Percentiles rank a stretch among this genome's conserved stretches.
Conservation (phyloP, 2,113 vertebrate genomes). For the Prunella himalayana region DNA sequence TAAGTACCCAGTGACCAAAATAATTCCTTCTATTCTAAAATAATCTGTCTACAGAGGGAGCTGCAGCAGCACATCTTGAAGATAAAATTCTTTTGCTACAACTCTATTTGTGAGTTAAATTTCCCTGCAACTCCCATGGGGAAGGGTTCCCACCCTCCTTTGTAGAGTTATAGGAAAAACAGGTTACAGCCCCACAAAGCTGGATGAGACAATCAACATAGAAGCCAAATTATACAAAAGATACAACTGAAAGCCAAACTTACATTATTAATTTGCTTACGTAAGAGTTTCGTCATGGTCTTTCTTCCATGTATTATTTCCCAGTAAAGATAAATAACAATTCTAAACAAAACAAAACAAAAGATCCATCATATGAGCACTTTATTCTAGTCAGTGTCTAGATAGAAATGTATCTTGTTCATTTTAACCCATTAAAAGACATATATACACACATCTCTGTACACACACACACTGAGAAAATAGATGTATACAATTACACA, state of each 20-base stretch:
- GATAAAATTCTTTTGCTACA: neutral
- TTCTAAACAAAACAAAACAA: conserved; percentile 62
- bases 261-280: conserved; percentile 86
- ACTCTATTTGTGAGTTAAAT: neutral
- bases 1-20: neutral
- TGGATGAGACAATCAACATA: neutral
- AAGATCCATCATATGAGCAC: neutral
- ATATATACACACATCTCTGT: neutral
- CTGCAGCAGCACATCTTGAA: neutral
- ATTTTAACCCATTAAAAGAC: neutral
- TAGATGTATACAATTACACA: neutral
- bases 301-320: conserved; percentile 85
- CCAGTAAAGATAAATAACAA: conserved; percentile 85
- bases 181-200: neutral
- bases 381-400: neutral
- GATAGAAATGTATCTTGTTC: neutral
- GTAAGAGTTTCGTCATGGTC: conserved; percentile 72
- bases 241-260: conserved; percentile 54
- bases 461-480: neutral
- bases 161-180: neutral
- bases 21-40: neutral
- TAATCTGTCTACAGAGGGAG: neutral
- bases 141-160: neutral
- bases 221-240: neutral
- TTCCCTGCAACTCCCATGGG: neutral